Base-by-base conservation (phyloP, 2,888 invertebrate genomes). In the Xylophagus ater region DNA sequence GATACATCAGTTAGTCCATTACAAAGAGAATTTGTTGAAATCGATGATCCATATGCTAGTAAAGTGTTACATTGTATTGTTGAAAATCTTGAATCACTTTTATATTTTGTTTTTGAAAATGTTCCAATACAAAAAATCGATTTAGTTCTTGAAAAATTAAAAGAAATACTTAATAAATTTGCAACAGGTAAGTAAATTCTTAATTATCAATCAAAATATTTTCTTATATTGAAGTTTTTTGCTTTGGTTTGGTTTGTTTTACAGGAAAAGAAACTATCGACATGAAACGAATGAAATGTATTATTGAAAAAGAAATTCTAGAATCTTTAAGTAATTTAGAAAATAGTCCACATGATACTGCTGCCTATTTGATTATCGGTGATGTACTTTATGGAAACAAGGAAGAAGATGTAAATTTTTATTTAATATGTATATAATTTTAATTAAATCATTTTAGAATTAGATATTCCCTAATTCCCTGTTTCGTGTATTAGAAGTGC, bases 1-100 rank as follows among this genome's bases (percentile, higher is more conserved):
- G 84, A 88, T 52, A 85, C 85, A n/a, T 77, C 90, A 7, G 81
- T 86, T 12, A 81, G 88, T 45, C 89, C 89, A 9, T 67, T 93
- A 37, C 84, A 87, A 55, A 74, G 78, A 51, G 76, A 78, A 53
- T 83, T 90, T 61, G 83, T 89, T 2, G 88, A 89, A 66, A 72
- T 76, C 36, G 77, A 79, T 33, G 82, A 88, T 55, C 86, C 88
- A 0, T 74, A 74, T 49, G 87, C 87, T 15, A 86, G 84, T 53
- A 74, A 76, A 56, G 45, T 46, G 3, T 43, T 46, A 5, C 46
- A 44, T 34, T 36, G 73, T 43, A 56, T 83, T 32, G 70, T 73
- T 15, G 84, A 87, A 61, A 87, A 88, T 62, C 69, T 79, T 2
- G 76, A 76, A 37, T 70, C 81, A 0, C 65, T 80, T 21, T 65